These are phyloP conservation scores for Ceratina calcarata DNA, from an alignment of 1,140 invertebrate species.

Conservation along the genomic window DNA sequence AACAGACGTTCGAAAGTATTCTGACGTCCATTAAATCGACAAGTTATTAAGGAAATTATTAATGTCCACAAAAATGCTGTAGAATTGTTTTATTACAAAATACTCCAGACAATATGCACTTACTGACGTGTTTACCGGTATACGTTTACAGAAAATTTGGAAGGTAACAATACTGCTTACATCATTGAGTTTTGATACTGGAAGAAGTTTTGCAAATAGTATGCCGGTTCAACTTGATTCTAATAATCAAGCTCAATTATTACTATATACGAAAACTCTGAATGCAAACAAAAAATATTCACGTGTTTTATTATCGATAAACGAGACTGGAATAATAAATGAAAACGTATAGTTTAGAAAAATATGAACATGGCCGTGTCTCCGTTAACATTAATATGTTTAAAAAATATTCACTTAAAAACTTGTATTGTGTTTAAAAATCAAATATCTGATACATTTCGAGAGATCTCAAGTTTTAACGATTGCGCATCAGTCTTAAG, in stretches of 20 bases:
- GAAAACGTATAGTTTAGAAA: slow-evolving; percentile 32
- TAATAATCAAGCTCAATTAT: neutral
- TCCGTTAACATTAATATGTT: neutral
- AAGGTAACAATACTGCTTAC: slow-evolving; percentile 45
- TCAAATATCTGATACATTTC: slow-evolving; percentile 16
- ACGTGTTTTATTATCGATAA: neutral
- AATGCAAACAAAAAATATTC: neutral
- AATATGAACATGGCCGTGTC: slow-evolving; percentile 21
- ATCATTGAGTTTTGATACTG: slow-evolving; percentile 23
- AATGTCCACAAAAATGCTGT: slow-evolving; percentile 48
- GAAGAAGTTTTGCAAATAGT: slow-evolving; percentile 18
- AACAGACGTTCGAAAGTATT: slow-evolving; percentile 15
- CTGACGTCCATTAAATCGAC: neutral
- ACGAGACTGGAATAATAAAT: slow-evolving; percentile 3
- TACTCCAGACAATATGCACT: slow-evolving; percentile 64
- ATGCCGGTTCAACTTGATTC: slow-evolving; percentile 14
- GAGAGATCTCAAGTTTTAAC: slow-evolving; percentile 45
- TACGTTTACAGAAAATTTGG: slow-evolving; percentile 34
- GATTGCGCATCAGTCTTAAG: slow-evolving; percentile 31
- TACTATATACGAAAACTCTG: neutral
- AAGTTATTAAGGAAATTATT: slow-evolving; percentile 30
- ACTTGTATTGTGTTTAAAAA: slow-evolving; percentile 10
- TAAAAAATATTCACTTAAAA: slow-evolving; percentile 28
- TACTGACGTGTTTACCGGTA: slow-evolving; percentile 1
- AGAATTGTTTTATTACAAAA: slow-evolving; percentile 78